Base-by-base conservation (phyloP, 2,888 invertebrate genomes). In the Drosophila sordidula region DNA sequence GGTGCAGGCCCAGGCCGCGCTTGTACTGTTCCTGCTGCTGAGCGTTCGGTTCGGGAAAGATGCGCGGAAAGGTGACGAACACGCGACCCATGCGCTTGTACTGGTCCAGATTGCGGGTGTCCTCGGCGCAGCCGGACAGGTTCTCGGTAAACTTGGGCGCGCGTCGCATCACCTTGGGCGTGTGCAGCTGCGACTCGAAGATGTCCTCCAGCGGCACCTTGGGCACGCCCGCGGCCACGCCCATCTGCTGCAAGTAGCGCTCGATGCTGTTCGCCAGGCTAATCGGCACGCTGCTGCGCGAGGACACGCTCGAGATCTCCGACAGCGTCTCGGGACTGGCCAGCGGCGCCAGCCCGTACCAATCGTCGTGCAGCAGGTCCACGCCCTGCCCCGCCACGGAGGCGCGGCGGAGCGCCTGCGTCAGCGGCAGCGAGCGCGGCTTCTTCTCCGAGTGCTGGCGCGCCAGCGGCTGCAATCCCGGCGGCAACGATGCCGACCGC, bases 311-410 rank as follows among this genome's bases (percentile, higher is more conserved):
- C 3, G 96, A 96, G n/a, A 96, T 94, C 90, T 96, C 96, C 0
- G 96, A 96, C 12, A 97, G 91, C 1, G 96, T 96, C 90, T 97
- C 97, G 0, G 97, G 96, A 54, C 96, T 96, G 9, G 97, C 97
- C 22, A 97, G 90, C 0, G 97, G 97, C 0, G 97, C 97, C 67
- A 95, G 92, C 0, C 95, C 95, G 71, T 94, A 93, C 95, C 95
- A 95, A 79, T 95, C 95, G 76, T 95, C 95, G 78, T 94, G 94
- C 44, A 94, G 92, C 26, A 94, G 88, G 78, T 94, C 94, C 3
- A 93, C 90, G 3, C 84, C 84, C 25, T 73, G 66, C 1, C 59
- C 85, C 2, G 75, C 49, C 78, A 32, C 76, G 75, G 92, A 91
- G 5, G 91, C 90, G n/a, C 92, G 82, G 0, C 87, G 91, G 70